Base-by-base conservation (phyloP, 2,113 vertebrate genomes). In the Malurus alboscapulatus region DNA sequence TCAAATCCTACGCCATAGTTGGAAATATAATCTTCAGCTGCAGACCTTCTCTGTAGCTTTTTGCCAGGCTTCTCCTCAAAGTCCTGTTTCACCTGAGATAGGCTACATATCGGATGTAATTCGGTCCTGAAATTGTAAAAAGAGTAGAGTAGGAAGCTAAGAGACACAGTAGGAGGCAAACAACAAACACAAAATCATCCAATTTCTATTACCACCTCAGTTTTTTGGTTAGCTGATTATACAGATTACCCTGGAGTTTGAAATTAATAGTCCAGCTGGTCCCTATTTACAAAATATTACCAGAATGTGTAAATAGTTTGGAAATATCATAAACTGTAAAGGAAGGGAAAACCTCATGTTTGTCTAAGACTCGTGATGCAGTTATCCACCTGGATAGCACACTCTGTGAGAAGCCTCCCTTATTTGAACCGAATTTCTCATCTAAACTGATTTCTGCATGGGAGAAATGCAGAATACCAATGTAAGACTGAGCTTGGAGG, bases 21-120 rank as follows among this genome's bases (percentile, higher is more conserved):
- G 61, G 88, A 87, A 85, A 96, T 66, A 58, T 95, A 87, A 22
- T 97, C 96, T 72, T 96, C 94, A 69, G 72, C 74, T 81, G 89
- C 34, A 73, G 96, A 96, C n/a, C 69, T 50, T 76, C 69, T 97
- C 5, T 30, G 81, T 44, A 80, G 42, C 55, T 54, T 96, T 34
- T 54, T 18, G 1, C 51, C 82, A 92, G 95, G 62, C 32, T 85
- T 75, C 40, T 88, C 79, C 61, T 94, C 87, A n/a, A 54, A 58
- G 22, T 97, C 96, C 91, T 95, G 94, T 57, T 89, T 97, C 59
- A 96, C 76, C 22, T 85, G 67, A 25, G 98, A 97, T 32, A 96
- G 88, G 55, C 96, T 98, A 87, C 99, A 99, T 82, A 98, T 82
- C 0, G 97, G 79, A 90, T 98, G 96, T 59, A 97, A 93, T 48